Conservation (phyloP, 2,113 vertebrate genomes). For the Passer domesticus region DNA sequence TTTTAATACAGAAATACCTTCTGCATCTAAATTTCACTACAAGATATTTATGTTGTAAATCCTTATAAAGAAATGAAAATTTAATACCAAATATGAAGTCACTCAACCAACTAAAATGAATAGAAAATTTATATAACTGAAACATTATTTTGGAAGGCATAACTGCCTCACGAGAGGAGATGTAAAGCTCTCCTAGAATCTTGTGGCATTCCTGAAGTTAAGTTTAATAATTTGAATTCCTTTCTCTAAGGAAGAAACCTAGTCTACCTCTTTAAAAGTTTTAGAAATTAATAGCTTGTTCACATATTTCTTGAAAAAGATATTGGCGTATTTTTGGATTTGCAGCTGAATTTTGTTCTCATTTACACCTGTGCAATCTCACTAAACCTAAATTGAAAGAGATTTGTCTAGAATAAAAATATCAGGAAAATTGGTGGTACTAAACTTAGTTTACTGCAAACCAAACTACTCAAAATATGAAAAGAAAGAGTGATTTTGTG, state of each 20-base stretch:
- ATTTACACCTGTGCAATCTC: constrained; percentile 7
- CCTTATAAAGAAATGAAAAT: neutral
- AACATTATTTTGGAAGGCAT: neutral
- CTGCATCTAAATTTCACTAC: constrained; percentile 2
- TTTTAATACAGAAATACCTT: constrained; percentile 17
- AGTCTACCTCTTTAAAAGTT: neutral
- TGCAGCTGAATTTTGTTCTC: neutral
- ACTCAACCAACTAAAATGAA: neutral
- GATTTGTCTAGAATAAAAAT: constrained; percentile 19
- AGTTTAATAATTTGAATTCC: neutral
- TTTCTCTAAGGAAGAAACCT: neutral
- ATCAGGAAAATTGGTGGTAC: neutral
- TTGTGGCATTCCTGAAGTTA: neutral
- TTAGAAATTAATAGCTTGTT: neutral
- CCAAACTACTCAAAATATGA: neutral
- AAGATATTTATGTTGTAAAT: neutral
- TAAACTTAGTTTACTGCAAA: neutral
- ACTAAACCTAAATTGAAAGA: neutral
- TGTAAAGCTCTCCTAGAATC: neutral
- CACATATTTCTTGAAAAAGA: neutral
- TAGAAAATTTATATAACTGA: neutral
- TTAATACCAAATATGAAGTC: neutral
- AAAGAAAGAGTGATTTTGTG: neutral
- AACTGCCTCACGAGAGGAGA: neutral
- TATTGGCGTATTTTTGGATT: neutral